Base-by-base conservation (phyloP, 2,888 invertebrate species). In the Dolomedes plantarius region DNA sequence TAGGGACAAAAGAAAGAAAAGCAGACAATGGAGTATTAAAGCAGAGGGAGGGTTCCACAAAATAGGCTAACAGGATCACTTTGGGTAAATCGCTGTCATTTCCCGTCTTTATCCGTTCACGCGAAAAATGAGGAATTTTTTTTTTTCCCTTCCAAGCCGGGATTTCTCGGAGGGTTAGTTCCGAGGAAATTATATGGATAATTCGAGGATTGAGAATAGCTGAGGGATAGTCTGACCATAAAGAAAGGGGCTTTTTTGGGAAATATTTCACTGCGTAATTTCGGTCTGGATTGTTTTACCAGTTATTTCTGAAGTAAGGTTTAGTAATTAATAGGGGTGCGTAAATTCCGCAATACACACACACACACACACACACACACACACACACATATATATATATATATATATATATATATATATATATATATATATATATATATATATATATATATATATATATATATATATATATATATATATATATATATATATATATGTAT, bases 51-150 rank as follows among this genome's bases (percentile, higher is more conserved):
- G 56, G 56, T 56, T 56, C 13, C 19, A 56, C 56, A 56, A 56
- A 56, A 56, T 56, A 23, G 56, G 56, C 56, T 56, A 56, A 56
- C 36, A 32, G 67, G 69, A 76, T 75, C 75, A 76, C 65, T 76
- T 83, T 76, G 71, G 76, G 76, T 83, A 75, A 76, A 83, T 83
- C 50, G 76, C 71, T 72, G 76, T 65, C 76, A 46, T 71, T 83
- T 83, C 76, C 76, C 76, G 41, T 82, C 39, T 50, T 75, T 46
- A 76, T 75, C 65, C 76, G 46, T 28, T 83, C 82, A 76, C 41
- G 71, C 72, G 72, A 31, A 64, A 72, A 83, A 83, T 76, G 72
- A 46, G 74, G 19, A 31, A 13, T 9, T 62, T 13, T 36, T 19
- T 27, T 67, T 46, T 32, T n/a, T 13, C 29, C 23, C 7, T 13